Evolutionary conservation across 2,888 invertebrate genomes (phyloP), one percentile per base, ranked within the genome.

Genomic region (Athalia circularis): DNA sequence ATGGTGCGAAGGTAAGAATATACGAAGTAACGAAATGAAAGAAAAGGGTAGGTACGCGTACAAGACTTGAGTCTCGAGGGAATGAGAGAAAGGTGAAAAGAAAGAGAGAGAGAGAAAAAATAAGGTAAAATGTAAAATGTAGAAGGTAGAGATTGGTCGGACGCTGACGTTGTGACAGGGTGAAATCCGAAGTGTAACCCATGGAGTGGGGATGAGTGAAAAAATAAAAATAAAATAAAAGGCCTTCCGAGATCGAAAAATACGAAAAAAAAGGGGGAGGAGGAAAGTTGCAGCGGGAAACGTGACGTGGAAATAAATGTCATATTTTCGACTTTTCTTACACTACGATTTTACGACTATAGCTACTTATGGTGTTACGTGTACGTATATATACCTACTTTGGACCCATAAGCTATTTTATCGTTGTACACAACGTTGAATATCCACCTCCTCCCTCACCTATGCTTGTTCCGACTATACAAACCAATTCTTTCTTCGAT

Each of bases 261-360:
- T 7, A 3, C 52, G 52, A 11, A 52, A 52, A 11, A 52, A 11
- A 9, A 1, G 29, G 11, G 15, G 15, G 15, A 15, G 7, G 9
- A 13, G 29, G 4, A 9, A 8, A 62, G 62, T 9, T 8, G 8
- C 8, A 29, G 11, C 15, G 7, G 45, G 4, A 13, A 72, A 67
- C 70, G 70, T 72, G 70, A 72, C 45, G 70, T 59, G 70, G 47
- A 72, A 72, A 72, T 59, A 47, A 72, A 72, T 59, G 70, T 59
- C 57, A 72, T 72, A 72, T 59, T 72, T 72, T 57, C 47, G 47
- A 72, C 15, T 13, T 72, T 72, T 72, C 47, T n/a, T 57, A 47
- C 45, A 45, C 8, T 29, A 29, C 29, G n/a, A 70, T 52, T 54
- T 70, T 29, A 54, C n/a, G 54, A n/a, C 54, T 52, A 1, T 70